Base-by-base conservation (phyloP, 2,888 invertebrate species). In the Epistrophella euchroma region DNA sequence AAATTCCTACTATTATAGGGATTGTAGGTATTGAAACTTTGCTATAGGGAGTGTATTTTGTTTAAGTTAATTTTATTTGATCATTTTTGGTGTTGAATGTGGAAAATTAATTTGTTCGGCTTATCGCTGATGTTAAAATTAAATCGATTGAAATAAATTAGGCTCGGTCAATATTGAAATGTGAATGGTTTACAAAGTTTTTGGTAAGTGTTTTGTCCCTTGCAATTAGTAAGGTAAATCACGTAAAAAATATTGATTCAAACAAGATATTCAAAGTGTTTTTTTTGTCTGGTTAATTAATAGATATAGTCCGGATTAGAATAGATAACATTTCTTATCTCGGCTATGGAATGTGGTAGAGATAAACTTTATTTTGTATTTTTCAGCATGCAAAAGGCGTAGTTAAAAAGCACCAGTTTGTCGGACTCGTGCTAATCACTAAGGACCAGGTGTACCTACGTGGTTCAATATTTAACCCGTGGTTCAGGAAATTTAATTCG, bases 61-160 rank as follows among this genome's bases (percentile, higher is more conserved):
- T 66, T 66, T 37, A 52, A 68, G 35, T 50, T 22, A 68, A 52
- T 68, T 68, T 68, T 52, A 68, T 68, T 68, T 68, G 68, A 52
- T 52, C 37, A 25, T 37, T 68, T 22, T 47, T 60, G 60, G 37
- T 68, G 28, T 50, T 52, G 17, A 52, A 25, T 52, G 52, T 25
- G 35, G 50, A 47, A 68, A 68, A 68, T 68, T 68, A 68, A 68
- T 68, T 52, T 68, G 68, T 68, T 52, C 25, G 13, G 50, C 50
- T 66, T 66, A 66, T 66, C 66, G 66, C 50, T 37, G 68, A 68
- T 52, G 68, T 68, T 22, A 22, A 68, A 68, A 68, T 37, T 35
- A 52, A 68, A 68, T 52, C 40, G 25, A 68, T 52, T 68, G 68
- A 68, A 68, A 68, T 50, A 37, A 68, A 68, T 68, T 11, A 37